Evolutionary conservation across 2,888 invertebrate species (phyloP), one percentile per base, ranked within the genome.

Genomic region (Unio delphinus): DNA sequence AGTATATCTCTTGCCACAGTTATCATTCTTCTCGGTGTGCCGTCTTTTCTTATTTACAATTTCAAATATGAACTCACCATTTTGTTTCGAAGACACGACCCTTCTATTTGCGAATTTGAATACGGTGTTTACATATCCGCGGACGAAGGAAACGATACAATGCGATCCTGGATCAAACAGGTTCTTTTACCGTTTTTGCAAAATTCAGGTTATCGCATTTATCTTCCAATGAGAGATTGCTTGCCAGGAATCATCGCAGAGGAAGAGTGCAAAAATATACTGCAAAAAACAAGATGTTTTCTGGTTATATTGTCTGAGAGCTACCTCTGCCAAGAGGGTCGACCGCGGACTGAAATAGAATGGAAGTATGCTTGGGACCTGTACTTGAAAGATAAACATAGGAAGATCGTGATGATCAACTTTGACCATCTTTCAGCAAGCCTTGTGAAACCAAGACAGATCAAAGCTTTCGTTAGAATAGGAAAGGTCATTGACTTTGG

Each of bases 291-390:
- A 6, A 34, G 34, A 57, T 58, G 56, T 54, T 62, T 56, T 57
- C 30, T 68, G 30, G 45, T 68, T 23, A 23, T 68, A n/a, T 11
- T 62, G 20, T 34, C 55, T 57, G 34, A 56, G 23, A 56, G 62
- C 11, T 62, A 55, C 11, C 30, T 67, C 15, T 20, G 11, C 4
- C 57, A 62, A 20, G n/a, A 68, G 23, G 45, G 23, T 8, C 54
- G 59, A 17, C 62, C 20, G 23, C 63, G 68, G 63, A 57, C 57
- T 7, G n/a, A 28, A 55, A 54, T 56, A 18, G 68, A 68, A 68
- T 68, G 68, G 68, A 55, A 57, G 26, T 56, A 63, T 34, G 45
- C 63, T 17, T 63, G 68, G 68, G n/a, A 62, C 45, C 55, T 62
- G n/a, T 68, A 56, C n/a, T 57, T 34, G 26, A 18, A 18, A 6